Conservation (phyloP, 2,888 invertebrate species). For the Dusona sp. region DNA sequence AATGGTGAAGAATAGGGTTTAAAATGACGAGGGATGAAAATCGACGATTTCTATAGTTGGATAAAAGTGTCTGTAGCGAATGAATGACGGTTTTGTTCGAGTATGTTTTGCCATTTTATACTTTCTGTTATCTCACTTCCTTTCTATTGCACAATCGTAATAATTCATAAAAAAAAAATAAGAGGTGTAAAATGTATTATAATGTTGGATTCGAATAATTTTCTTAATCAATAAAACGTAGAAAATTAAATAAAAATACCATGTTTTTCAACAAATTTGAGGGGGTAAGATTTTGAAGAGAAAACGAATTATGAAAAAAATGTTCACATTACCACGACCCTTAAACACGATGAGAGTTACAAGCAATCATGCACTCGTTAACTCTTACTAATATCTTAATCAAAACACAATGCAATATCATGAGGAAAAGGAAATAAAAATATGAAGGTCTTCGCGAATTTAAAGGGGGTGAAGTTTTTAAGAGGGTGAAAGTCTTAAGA, state of each 20-base stretch:
- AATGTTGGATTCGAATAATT: too few relatives aligned
- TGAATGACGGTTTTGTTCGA: constrained; percentile 70
- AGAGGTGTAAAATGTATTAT: too few relatives aligned
- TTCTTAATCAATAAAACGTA: too few relatives aligned
- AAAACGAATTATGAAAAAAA: too few relatives aligned
- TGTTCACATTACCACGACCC: background rate
- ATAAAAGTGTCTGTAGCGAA: constrained; percentile 51
- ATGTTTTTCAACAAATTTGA: background rate
- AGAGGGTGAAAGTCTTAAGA: too few relatives aligned
- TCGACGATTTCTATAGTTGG: constrained; percentile 16
- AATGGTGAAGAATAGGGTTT: constrained; percentile 3
- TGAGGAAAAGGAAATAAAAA: background rate
- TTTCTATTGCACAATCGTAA: background rate
- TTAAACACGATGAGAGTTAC: background rate
- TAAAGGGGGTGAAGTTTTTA: background rate
- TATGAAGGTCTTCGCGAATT: background rate
- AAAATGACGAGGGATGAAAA: constrained; percentile 38
- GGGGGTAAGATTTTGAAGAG: too few relatives aligned
- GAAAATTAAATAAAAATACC: background rate
- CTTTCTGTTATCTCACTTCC: background rate
- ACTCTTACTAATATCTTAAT: background rate
- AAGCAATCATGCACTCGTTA: too few relatives aligned
- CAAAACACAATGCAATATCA: background rate
- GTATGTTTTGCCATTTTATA: constrained; percentile 29
- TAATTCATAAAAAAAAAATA: background rate